Conservation (phyloP, 1,140 invertebrate genomes). For the Lanistes nyassanus region DNA sequence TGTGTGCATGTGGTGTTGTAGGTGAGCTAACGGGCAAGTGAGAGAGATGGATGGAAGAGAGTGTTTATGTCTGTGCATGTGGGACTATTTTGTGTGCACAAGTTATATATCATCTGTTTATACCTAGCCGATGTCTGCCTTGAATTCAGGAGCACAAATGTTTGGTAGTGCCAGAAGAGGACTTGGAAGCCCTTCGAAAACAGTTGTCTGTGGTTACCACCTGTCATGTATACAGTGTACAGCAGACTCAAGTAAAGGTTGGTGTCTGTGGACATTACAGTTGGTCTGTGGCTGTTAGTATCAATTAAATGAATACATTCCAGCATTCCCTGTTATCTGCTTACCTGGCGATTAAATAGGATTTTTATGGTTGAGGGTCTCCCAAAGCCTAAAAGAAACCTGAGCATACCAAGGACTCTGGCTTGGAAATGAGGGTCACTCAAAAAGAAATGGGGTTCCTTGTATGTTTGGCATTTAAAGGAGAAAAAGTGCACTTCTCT, state of each 20-base stretch:
- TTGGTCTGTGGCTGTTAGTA: too few species aligned
- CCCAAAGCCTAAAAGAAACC: too few species aligned
- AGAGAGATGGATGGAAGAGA: not conserved
- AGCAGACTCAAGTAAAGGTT: constrained; percentile 54
- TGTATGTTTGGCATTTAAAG: too few species aligned
- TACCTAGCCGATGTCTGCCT: not conserved
- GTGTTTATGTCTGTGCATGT: not conserved
- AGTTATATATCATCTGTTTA: not conserved
- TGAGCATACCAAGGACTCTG: too few species aligned
- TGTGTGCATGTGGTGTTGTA: not conserved
- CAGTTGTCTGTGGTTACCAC: constrained; percentile 47
- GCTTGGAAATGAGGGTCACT: too few species aligned
- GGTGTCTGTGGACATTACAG: too few species aligned
- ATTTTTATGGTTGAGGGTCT: too few species aligned
- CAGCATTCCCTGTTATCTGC: too few species aligned
- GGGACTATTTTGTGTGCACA: not conserved
- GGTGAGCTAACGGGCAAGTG: not conserved
- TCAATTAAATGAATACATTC: too few species aligned
- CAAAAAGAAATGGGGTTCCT: too few species aligned
- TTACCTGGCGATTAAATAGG: too few species aligned
- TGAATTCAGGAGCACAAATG: constrained; percentile 47
- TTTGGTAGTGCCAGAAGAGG: constrained; percentile 51
- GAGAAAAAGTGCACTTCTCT: too few species aligned
- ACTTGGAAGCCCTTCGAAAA: constrained; percentile 41
- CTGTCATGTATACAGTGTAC: constrained; percentile 61